Base-by-base conservation (phyloP, 2,113 vertebrate genomes). In the Oenanthe oenanthe region DNA sequence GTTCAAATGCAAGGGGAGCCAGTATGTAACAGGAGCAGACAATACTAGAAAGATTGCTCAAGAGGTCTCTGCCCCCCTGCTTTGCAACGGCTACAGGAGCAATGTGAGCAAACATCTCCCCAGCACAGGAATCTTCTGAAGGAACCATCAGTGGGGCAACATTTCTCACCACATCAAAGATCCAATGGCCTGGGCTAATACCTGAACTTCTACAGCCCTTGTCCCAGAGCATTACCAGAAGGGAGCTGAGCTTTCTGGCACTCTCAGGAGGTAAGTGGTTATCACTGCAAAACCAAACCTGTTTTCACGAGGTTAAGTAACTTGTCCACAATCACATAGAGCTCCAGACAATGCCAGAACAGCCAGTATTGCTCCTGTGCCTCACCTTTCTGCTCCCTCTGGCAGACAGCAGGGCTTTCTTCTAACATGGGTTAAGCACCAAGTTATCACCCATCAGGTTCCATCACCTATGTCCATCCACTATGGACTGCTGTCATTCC, bases 1-100 rank as follows among this genome's bases (percentile, higher is more conserved):
- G 79, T 62, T 95, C 93, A 97, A 97, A 95, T 34, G 8, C 17
- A 80, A 85, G 53, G 79, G 25, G 17, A 85, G 48, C 34, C 73
- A 71, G 67, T 57, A 72, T 31, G 25, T 28, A 92, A 89, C 38
- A 34, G 71, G 43, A 7, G 1, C 8, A 29, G 78, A 50, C 65
- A 91, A 86, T 36, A 65, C 25, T 15, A 40, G 21, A 74, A 75
- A 51, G 50, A 88, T 74, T 79, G 76, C 85, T 95, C 83, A 88
- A 92, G 79, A 95, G 92, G 85, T 73, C 90, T 93, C 45, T 85
- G 61, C 17, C 29, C 29, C 42, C 19, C 61, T 77, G 56, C 95
- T 93, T 87, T 93, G 91, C 76, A 96, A 93, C 14, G 0, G 5
- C 74, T 77, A 34, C 43, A 60, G 47, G 63, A 93, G 72, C 3